Base-by-base conservation (phyloP, 2,113 vertebrate species). In the Platysteira castanea region DNA sequence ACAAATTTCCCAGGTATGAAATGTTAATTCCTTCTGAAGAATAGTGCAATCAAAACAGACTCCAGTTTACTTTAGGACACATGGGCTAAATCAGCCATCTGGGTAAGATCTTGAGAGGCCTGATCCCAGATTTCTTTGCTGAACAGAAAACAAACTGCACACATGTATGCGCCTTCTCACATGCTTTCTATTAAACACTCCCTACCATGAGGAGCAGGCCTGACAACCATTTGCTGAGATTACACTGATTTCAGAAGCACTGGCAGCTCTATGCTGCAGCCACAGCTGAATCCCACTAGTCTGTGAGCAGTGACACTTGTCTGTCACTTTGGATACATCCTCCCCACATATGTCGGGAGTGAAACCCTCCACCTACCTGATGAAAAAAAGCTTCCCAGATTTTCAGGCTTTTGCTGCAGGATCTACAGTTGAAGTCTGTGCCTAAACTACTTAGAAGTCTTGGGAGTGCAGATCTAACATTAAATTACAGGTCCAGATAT, bases 271-370 rank as follows among this genome's bases (percentile, higher is more conserved):
- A 3, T 15, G 33, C 14, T 52, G 42, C 71, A 84, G 13, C 28
- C 71, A 73, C 30, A 39, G 63, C 50, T 6, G 0, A 65, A 64
- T 84, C 49, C 53, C 54, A 54, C 11, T 8, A 54, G 42, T 54
- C 46, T 13, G 2, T 0, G 1, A 63, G 46, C 67, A 46, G 13
- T 24, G 84, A 67, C 26, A 53, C 39, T 60, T n/a, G 46, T 20
- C 70, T 85, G 37, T 87, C 81, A 68, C 52, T 81, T 26, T 3
- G 10, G 31, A 54, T n/a, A 24, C 28, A 78, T 24, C 77, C 13
- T 39, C 18, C 50, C 47, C 39, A 39, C 31, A 24, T 1, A 47
- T 0, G 3, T 23, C 0, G 0, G 4, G 4, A 84, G 22, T 22
- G 9, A 77, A 77, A 44, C 33, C 3, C 6, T 7, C 41, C 41